Evolutionary conservation across 2,797 vertebrate genomes (phyloP).

Genomic region (Sparus aurata): DNA sequence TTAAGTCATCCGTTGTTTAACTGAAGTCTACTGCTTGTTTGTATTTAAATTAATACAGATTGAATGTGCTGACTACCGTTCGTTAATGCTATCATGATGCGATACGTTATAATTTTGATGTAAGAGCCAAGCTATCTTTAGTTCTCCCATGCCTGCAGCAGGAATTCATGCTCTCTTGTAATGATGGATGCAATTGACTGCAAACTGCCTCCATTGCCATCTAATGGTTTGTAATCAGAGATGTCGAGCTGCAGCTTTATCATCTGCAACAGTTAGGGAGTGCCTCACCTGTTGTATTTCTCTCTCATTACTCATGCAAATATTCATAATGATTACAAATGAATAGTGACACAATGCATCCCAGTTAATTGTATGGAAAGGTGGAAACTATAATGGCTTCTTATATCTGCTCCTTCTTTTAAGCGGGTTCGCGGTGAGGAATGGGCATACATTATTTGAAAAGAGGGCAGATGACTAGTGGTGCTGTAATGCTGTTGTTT

Average conservation of each 20-base stretch:
- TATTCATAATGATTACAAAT: slow-evolving; percentile 75
- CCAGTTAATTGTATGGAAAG: slow-evolving; percentile 60
- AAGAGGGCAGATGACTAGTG: slow-evolving; percentile 18
- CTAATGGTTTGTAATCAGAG: slow-evolving; percentile 79
- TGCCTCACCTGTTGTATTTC: slow-evolving; percentile 73
- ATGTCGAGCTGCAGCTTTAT: slow-evolving; percentile 70
- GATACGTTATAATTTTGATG: slow-evolving; percentile 9
- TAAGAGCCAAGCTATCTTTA: slow-evolving; percentile 7
- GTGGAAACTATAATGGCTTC: slow-evolving; percentile 46
- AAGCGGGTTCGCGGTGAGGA: background rate
- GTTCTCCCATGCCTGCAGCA: slow-evolving; percentile 4
- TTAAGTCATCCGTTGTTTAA: slow-evolving; percentile 6
- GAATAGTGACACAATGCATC: slow-evolving; percentile 65
- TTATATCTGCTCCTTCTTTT: slow-evolving; percentile 1
- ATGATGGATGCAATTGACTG: slow-evolving; percentile 65
- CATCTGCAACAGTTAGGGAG: slow-evolving; percentile 61
- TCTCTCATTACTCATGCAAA: slow-evolving; percentile 73
- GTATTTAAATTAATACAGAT: slow-evolving; percentile 13
- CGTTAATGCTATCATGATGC: slow-evolving; percentile 18
- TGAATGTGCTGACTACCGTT: slow-evolving; percentile 2
- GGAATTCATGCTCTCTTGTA: slow-evolving; percentile 34
- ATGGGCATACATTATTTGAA: background rate
- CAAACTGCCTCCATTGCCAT: slow-evolving; percentile 59
- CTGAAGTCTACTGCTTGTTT: slow-evolving; percentile 5
- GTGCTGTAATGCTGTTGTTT: slow-evolving; percentile 32